Conservation (phyloP, 2,888 invertebrate species). For the Acrocera orbiculus region DNA sequence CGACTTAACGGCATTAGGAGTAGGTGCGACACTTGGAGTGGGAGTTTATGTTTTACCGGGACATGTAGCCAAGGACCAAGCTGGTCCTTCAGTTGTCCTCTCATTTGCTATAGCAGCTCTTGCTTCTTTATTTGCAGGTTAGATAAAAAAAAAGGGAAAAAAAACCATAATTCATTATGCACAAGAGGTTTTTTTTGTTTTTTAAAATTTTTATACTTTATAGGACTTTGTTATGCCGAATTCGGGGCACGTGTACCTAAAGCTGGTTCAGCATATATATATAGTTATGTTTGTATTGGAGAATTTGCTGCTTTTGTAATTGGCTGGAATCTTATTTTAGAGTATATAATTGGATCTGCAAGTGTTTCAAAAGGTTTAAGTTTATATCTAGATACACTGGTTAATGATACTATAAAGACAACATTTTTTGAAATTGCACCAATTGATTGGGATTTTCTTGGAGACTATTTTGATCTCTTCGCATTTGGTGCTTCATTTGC, state of each 20-base stretch:
- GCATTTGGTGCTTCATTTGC: constrained; percentile 46
- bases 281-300: constrained; percentile 65
- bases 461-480: constrained; percentile 55
- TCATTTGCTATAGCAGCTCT: constrained; percentile 79
- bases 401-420: constrained; percentile 41
- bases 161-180: not conserved
- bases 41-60: constrained; percentile 79
- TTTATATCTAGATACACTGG: constrained; percentile 49
- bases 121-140: constrained; percentile 71
- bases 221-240: constrained; percentile 70
- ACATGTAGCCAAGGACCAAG: constrained; percentile 51
- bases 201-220: constrained; percentile 13
- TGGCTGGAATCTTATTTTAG: constrained; percentile 82
- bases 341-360: constrained; percentile 56
- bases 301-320: constrained; percentile 74
- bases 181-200: constrained; percentile 1
- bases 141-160: not conserved
- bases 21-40: constrained; percentile 69
- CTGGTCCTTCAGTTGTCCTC: constrained; percentile 72
- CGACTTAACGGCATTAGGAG: constrained; percentile 63
- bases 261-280: constrained; percentile 79
- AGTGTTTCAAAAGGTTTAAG: constrained; percentile 62
- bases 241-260: constrained; percentile 67
- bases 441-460: constrained; percentile 38
- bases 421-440: constrained; percentile 44